Base-by-base conservation (phyloP, 1,140 invertebrate genomes). In the Philotrypesis tridentata region DNA sequence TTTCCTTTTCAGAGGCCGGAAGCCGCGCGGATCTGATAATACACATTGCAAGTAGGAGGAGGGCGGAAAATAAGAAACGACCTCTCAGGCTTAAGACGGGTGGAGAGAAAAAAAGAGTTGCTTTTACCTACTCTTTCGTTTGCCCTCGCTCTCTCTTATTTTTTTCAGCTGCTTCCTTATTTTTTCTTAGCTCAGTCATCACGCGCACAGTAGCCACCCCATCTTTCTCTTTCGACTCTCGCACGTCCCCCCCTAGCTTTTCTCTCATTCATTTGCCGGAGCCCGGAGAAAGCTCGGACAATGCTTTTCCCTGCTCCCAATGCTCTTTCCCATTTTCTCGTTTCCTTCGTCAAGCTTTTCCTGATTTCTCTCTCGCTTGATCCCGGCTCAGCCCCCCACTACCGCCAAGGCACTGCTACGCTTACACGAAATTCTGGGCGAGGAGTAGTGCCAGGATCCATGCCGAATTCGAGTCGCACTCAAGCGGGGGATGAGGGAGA, bases 1-100 rank as follows among this genome's bases (percentile, higher is more conserved):
- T 75, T 81, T 81, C 29, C 72, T 75, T 68, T 75, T 81, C 63
- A 75, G 29, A 67, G 33, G 67, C 72, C 72, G 73, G 73, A 82
- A 82, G 74, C 73, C 33, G 65, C 63, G 65, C 55, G 67, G 25
- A 71, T 86, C 83, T 80, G 83, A 87, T 84, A 85, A 84, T 84
- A 81, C 73, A 60, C 17, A 11, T 71, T 37, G 79, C 77, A 70
- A 84, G 79, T 76, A 84, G 60, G 31, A 79, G 40, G 63, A 63
- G 40, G 60, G 76, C 48, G 77, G 63, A 81, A 83, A 79, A 84
- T 85, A 76, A 84, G 85, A 84, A 83, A 82, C 74, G 77, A 82
- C 82, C 75, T 83, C 81, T 83, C 73, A 73, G 80, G 79, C 79
- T 82, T 84, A 61, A 80, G 78, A 79, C 72, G 79, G 79, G 70